phyloP scores from a whole-genome alignment of 2,113 vertebrate genomes.

The Hippocampus guttulatus region DNA sequence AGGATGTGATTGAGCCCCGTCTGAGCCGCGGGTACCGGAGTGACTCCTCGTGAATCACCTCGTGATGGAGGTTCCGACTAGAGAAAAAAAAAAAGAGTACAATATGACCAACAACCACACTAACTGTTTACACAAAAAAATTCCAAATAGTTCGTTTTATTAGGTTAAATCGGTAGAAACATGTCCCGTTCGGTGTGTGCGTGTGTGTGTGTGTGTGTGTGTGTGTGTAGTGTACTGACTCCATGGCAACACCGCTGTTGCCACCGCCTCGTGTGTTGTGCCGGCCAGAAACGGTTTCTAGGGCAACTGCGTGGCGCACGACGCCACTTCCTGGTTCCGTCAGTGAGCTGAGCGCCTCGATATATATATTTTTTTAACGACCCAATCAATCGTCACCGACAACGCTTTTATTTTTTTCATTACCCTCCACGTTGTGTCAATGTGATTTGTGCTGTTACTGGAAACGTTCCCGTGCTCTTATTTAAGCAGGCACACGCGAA shows the following conservation, averaged over 20 bases:
- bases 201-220: conserved; percentile 19
- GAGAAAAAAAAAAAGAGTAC: neutral
- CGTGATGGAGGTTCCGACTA: neutral
- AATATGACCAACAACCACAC: neutral
- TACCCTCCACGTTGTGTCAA: neutral
- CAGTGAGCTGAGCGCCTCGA: conserved; percentile 10
- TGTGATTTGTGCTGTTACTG: neutral
- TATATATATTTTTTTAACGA: neutral
- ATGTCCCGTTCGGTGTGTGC: conserved; percentile 30
- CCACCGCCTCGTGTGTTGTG: conserved; percentile 81
- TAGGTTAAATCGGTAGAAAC: neutral
- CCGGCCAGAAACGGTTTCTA: conserved; percentile 75
- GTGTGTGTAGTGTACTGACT: conserved; percentile 73
- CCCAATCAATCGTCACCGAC: neutral
- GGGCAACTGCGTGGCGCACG: conserved; percentile 58
- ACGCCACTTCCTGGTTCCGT: conserved; percentile 64
- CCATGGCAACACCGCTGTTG: conserved; percentile 75
- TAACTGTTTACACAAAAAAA: neutral
- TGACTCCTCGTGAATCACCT: conserved; percentile 8
- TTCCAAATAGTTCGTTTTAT: neutral
- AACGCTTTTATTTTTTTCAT: neutral
- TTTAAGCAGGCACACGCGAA: neutral
- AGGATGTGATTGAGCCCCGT: conserved; percentile 43
- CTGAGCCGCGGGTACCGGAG: conserved; percentile 35
- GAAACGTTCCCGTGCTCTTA: neutral